Evolutionary conservation across 92 coral and sea anemone species (phyloP), one percentile per base, ranked within the genome.

Genomic region (Pocillopora grandis): DNA sequence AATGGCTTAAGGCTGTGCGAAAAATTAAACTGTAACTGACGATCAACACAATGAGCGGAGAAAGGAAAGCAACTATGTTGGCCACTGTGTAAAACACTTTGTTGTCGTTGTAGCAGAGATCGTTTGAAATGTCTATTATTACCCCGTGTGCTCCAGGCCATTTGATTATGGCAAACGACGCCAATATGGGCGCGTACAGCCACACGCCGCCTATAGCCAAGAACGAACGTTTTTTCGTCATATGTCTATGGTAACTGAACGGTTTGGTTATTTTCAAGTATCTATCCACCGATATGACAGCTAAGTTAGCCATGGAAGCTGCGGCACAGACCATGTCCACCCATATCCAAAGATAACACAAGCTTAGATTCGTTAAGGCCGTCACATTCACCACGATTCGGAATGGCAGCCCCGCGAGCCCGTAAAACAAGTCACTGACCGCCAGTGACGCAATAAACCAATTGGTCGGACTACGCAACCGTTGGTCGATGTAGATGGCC

Each of bases 381-480:
- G 81, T 86, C 36, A 92, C 92, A 1, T 79, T 87, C 19, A 86
- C 85, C 0, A 86, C 90, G 23, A 94, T 87, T 19, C 98, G 92
- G 74, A 94, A 92, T 9, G 98, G 93, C 66, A 94, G 74, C 1
- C 87, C 88, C 9, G 87, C 86, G 19, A 89, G 79, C 68, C 92
- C 98, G 83, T 92, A 94, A 20, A 94, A 89, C 63, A 97, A 82
- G 86, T 97, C 99, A 37, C 97, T 90, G 23, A 97, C 95, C 19
- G 99, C 99, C 57, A 97, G 79, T 61, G 94, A 95, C 69, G 97
- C 99, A 16, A 97, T 92, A 76, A 97, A 92, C 94, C 98, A 97
- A 80, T 97, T 97, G 2, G 99, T 97, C 15, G 94, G 93, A 75
- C 94, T 94, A 73, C 99, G 87, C 65, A 97, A 85, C 20, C 99